phyloP scores from a whole-genome alignment of 2,888 invertebrate species.

The Alcis repandata region DNA sequence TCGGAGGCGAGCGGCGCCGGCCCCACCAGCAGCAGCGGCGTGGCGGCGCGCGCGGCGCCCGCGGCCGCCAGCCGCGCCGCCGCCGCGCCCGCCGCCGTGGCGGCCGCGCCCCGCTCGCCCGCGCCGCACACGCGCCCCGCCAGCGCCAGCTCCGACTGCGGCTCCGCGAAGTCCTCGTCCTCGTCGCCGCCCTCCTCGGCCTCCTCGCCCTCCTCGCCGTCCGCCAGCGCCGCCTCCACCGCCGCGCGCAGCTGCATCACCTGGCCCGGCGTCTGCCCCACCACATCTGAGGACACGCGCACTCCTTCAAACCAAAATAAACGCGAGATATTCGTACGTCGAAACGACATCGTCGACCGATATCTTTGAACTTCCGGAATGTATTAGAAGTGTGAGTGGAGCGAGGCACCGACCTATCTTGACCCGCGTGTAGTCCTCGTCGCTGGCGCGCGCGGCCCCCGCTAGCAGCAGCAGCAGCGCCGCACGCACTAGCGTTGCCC shows the following conservation, averaged over 20 bases:
- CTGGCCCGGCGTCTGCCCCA: slow-evolving; percentile 56
- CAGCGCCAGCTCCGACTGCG: slow-evolving; percentile 52
- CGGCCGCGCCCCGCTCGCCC: slow-evolving; percentile 38
- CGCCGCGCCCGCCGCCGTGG: slow-evolving; percentile 49
- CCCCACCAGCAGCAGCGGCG: slow-evolving; percentile 66
- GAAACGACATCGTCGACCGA: no score
- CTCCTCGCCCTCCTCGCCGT: slow-evolving; percentile 47
- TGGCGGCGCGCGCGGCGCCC: slow-evolving; percentile 66
- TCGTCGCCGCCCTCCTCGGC: slow-evolving; percentile 57
- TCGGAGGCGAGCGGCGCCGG: slow-evolving; percentile 53
- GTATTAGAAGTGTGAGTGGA: no score
- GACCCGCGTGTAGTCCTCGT: background rate
- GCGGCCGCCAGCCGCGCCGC: slow-evolving; percentile 58
- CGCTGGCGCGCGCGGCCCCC: background rate
- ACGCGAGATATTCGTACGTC: no score
- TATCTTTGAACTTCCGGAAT: background rate
- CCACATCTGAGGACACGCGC: slow-evolving; percentile 53
- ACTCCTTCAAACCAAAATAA: background rate
- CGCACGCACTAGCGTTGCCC: slow-evolving; percentile 12
- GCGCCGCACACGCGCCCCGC: slow-evolving; percentile 50
- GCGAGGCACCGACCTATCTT: slow-evolving; percentile 6
- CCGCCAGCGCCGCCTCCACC: slow-evolving; percentile 52
- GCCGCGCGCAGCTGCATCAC: slow-evolving; percentile 58
- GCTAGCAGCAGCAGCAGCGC: slow-evolving; percentile 25
- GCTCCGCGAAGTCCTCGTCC: slow-evolving; percentile 49